A percentile compares a stretch with the other conserved stretches of the same genome.
These are phyloP conservation scores for Siniperca scherzeri DNA, from an alignment of 2,797 vertebrate species.

Conservation along the genomic window DNA sequence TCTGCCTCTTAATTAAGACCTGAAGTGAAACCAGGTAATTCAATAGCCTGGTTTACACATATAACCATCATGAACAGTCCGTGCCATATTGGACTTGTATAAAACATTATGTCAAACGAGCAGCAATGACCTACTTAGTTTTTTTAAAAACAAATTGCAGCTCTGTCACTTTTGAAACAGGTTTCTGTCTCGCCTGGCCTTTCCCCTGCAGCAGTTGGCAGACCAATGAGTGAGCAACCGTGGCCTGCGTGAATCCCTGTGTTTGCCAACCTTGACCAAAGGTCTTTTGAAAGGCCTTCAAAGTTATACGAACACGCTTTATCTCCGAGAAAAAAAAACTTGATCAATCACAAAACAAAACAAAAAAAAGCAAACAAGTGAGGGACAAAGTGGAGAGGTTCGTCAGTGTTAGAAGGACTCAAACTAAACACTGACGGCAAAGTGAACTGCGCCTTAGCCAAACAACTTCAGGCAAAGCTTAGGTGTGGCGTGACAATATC, in stretches of 20 bases:
- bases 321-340: slow-evolving; percentile 57
- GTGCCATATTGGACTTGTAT: fast-evolving
- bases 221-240: not conserved
- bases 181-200: not conserved
- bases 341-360: slow-evolving; percentile 45
- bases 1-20: slow-evolving; percentile 48
- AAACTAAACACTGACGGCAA: slow-evolving; percentile 5
- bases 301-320: slow-evolving; percentile 44
- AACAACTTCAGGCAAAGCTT: slow-evolving; percentile 32
- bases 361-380: slow-evolving; percentile 21
- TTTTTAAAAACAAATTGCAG: slow-evolving; percentile 17
- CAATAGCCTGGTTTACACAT: not conserved
- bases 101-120: not conserved
- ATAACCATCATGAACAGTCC: not conserved
- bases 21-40: slow-evolving; percentile 33
- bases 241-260: slow-evolving; percentile 16
- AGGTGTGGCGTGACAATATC: slow-evolving; percentile 37
- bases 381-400: slow-evolving; percentile 29
- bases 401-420: not conserved
- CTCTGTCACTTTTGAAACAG: slow-evolving; percentile 16
- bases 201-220: slow-evolving; percentile 9
- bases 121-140: slow-evolving; percentile 5
- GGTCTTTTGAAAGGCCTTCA: slow-evolving; percentile 61
- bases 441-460: slow-evolving; percentile 14
- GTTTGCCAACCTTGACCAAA: slow-evolving; percentile 75